These are phyloP conservation scores for Orthosia gothica DNA, from an alignment of 2,888 invertebrate genomes.

Conservation along the genomic window DNA sequence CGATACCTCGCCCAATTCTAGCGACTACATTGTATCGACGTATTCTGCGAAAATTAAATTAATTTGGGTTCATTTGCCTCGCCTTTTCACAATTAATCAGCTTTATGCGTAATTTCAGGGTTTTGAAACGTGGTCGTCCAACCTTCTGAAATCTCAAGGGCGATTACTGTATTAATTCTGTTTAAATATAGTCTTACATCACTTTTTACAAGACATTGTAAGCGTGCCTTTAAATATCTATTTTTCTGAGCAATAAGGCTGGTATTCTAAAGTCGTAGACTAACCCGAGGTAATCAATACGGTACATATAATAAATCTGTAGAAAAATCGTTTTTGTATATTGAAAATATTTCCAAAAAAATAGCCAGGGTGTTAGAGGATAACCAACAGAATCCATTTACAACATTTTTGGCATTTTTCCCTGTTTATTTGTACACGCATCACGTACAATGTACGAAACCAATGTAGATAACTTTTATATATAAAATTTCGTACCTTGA, in stretches of 20 bases:
- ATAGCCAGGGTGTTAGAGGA: no score
- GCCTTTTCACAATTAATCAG: conserved; percentile 62
- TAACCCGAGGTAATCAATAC: no score
- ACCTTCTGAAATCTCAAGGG: conserved; percentile 50
- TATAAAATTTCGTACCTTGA: no score
- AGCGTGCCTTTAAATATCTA: not conserved
- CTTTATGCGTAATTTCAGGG: conserved; percentile 54
- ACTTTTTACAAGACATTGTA: conserved; percentile 10
- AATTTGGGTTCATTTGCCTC: conserved; percentile 63
- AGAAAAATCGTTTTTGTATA: no score
- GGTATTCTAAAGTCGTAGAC: not conserved
- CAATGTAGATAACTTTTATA: no score
- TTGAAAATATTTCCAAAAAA: no score
- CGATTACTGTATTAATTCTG: conserved; percentile 41
- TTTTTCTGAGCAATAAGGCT: not conserved
- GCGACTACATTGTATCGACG: conserved; percentile 50
- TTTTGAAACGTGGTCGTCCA: conserved; percentile 41
- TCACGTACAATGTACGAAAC: no score
- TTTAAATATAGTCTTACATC: conserved; percentile 31
- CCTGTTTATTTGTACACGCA: no score
- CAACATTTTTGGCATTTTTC: no score
- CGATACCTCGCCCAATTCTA: conserved; percentile 43
- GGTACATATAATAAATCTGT: no score
- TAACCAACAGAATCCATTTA: no score
- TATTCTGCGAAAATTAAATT: conserved; percentile 65